Conservation (phyloP, 1,140 invertebrate species). For the Neodiprion lecontei region DNA sequence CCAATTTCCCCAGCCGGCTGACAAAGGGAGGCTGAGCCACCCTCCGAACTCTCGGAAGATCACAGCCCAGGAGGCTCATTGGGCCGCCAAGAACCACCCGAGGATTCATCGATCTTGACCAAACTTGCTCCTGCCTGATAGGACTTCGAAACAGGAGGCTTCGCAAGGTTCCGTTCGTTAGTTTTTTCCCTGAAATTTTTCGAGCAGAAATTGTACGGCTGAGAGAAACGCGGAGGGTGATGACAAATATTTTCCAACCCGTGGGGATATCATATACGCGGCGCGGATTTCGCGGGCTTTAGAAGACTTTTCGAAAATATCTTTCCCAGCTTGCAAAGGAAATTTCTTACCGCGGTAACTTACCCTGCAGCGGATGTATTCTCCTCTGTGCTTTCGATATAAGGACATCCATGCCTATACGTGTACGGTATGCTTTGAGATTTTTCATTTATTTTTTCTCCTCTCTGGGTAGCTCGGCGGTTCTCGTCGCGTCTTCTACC, state of each 20-base stretch:
- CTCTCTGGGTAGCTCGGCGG: not conserved
- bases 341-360: conserved; percentile 38
- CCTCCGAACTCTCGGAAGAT: not conserved
- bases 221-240: not conserved
- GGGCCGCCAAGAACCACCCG: not conserved
- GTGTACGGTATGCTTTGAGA: no score
- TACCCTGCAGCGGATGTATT: conserved; percentile 5
- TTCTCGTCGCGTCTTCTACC: not conserved
- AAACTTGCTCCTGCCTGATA: not conserved
- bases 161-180: not conserved
- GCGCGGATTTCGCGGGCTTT: conserved; percentile 39
- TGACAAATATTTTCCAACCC: conserved; percentile 38
- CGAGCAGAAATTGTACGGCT: not conserved
- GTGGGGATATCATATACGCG: conserved; percentile 26
- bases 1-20: conserved; percentile 29
- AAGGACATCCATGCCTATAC: conserved; percentile 16
- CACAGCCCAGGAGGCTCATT: not conserved
- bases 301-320: conserved; percentile 42
- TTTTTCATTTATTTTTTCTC: not conserved
- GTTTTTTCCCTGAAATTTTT: not conserved
- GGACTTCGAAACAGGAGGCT: not conserved
- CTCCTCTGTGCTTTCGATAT: not conserved
- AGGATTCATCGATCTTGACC: conserved; percentile 4
- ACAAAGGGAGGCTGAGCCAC: conserved; percentile 9
- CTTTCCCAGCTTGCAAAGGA: conserved; percentile 36